Conservation (phyloP, 1,140 invertebrate species). For the Trichoplusia ni region DNA sequence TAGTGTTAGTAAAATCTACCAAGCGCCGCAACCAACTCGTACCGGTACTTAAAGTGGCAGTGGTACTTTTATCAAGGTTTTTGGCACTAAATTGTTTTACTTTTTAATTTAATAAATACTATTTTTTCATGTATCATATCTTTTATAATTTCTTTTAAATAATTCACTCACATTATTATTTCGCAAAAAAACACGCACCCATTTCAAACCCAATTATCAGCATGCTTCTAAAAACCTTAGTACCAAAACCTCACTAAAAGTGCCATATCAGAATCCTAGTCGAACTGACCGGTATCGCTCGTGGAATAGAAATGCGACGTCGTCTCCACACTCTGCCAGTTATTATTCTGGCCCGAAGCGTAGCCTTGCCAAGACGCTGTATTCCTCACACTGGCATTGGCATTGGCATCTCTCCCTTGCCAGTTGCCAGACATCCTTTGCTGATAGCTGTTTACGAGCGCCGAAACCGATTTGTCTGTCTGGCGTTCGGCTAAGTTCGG, state of each 20-base stretch:
- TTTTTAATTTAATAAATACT: no score
- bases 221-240: no score
- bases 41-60: background rate
- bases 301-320: slow-evolving; percentile 72
- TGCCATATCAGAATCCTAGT: background rate
- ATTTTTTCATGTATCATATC: no score
- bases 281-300: slow-evolving; percentile 72
- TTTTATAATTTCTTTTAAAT: no score
- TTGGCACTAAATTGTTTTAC: slow-evolving; percentile 3
- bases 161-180: no score
- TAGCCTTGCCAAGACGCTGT: slow-evolving; percentile 27
- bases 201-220: no score
- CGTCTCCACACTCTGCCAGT: slow-evolving; percentile 60
- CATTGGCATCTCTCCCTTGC: slow-evolving; percentile 49
- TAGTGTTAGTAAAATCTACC: background rate
- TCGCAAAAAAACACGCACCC: no score
- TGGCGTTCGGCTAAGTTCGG: slow-evolving; percentile 23
- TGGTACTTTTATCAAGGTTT: background rate
- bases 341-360: slow-evolving; percentile 55
- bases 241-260: background rate
- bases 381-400: slow-evolving; percentile 45
- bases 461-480: slow-evolving; percentile 55
- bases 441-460: slow-evolving; percentile 71
- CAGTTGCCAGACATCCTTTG: slow-evolving; percentile 58
- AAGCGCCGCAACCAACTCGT: background rate